Evolutionary conservation across 2,888 invertebrate species (phyloP), one percentile per base, ranked within the genome.

Genomic region (Drosophila fungiperda): DNA sequence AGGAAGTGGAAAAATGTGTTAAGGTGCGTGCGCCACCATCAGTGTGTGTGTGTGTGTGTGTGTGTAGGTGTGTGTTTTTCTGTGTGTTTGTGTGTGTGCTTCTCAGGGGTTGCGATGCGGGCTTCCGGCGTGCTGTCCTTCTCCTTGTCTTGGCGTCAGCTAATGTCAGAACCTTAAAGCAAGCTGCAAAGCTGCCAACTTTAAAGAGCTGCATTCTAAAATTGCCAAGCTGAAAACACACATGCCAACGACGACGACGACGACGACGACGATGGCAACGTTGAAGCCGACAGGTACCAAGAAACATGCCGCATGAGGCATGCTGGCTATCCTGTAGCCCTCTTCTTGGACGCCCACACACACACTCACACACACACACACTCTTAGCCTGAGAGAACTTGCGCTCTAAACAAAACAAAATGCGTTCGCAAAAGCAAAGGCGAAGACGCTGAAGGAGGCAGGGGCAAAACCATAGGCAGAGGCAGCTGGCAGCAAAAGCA

Each of bases 1-100:
- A 86, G 80, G 82, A 85, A 87, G 90, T 84, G 82, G 81, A 81
- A 87, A 89, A 87, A 87, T 89, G 90, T 87, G 88, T 87, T 85
- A 83, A 87, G 90, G 86, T 87, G 89, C 83, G 82, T 82, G 75
- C 65, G 67, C 42, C 50, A 53, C 57, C 29, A 36, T 62, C 45
- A 49, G 20, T 59, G 29, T 62, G 50, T 57, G 32, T 61, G 23
- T 62, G 60, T 61, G 54, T 66, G 32, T 68, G 62, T 49, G 29
- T 68, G 52, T 42, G 69, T 62, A 54, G 49, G 38, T 62, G 64
- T 55, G 38, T 36, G 36, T 17, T 1, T 0, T n/a, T 45, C 7
- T 45, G 20, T 45, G 12, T 45, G 20, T 45, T 40, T 38, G 71
- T 65, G 59, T 65, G 59, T 55, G 40, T 55, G 63, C 50, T 57